Evolutionary conservation across 2,113 vertebrate species (phyloP).

Genomic region (Camelus dromedarius): DNA sequence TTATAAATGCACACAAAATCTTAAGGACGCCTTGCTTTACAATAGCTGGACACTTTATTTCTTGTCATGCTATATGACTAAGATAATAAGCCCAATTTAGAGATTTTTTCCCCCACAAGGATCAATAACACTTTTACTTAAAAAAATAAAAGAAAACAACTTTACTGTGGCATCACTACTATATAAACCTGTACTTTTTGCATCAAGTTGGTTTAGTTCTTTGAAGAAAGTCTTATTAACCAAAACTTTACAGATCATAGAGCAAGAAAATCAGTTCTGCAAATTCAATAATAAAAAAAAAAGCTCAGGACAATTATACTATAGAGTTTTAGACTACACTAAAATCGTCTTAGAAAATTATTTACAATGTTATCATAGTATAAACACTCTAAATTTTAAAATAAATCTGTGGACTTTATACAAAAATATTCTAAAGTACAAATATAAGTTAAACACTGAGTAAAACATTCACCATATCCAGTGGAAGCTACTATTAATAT

Average conservation of each 20-base stretch:
- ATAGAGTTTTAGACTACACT: slow-evolving; percentile 35
- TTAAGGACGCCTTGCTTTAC: slow-evolving; percentile 39
- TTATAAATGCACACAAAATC: slow-evolving; percentile 23
- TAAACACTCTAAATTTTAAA: slow-evolving; percentile 73
- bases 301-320: slow-evolving; percentile 70
- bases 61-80: background rate
- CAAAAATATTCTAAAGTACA: slow-evolving; percentile 82
- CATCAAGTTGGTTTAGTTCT: slow-evolving; percentile 12
- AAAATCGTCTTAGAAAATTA: slow-evolving; percentile 80
- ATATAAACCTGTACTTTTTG: background rate
- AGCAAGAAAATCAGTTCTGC: background rate
- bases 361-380: slow-evolving; percentile 81
- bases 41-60: slow-evolving; percentile 33
- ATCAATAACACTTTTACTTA: slow-evolving; percentile 34
- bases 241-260: slow-evolving; percentile 12
- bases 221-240: slow-evolving; percentile 49
- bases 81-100: background rate
- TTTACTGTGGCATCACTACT: slow-evolving; percentile 6
- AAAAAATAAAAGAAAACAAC: slow-evolving; percentile 20
- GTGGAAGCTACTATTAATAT: slow-evolving; percentile 57
- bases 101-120: slow-evolving; percentile 2
- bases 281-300: slow-evolving; percentile 74
- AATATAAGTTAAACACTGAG: slow-evolving; percentile 83
- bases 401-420: slow-evolving; percentile 76
- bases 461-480: slow-evolving; percentile 69